phyloP scores from a whole-genome alignment of 2,797 vertebrate species.

The Antrozous pallidus region DNA sequence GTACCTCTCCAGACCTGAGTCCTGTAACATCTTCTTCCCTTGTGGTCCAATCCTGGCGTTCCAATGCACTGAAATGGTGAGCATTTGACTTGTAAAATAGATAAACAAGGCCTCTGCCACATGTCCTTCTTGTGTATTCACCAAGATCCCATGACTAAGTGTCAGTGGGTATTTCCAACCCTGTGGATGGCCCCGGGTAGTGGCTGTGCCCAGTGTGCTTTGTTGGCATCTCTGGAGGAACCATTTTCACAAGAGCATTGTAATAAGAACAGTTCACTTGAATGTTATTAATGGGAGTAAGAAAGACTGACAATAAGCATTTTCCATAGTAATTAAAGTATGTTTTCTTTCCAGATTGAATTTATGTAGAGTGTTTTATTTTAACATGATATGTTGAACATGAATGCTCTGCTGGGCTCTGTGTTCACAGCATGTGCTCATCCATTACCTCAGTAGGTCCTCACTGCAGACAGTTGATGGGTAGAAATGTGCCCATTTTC shows the following conservation, averaged over 20 bases:
- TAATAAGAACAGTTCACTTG: background rate
- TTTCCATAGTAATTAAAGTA: too few relatives aligned
- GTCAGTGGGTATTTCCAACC: background rate
- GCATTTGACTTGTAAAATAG: background rate
- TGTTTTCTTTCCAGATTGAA: background rate
- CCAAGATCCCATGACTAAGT: background rate
- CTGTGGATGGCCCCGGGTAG: too few relatives aligned
- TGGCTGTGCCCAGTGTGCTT: background rate
- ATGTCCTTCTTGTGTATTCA: background rate
- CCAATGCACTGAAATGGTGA: background rate
- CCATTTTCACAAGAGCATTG: background rate
- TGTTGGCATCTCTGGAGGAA: background rate
- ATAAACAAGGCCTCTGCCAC: too few relatives aligned
- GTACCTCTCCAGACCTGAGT: background rate
- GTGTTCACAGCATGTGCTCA: fast-evolving
- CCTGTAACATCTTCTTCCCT: background rate
- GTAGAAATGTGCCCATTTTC: background rate
- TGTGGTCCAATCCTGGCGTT: background rate
- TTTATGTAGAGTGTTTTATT: background rate
- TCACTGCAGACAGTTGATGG: background rate
- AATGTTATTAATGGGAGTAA: background rate
- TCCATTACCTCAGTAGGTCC: background rate
- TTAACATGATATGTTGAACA: background rate
- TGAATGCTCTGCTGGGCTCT: background rate
- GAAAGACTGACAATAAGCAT: background rate